Conservation (phyloP, 35 echinoderm and acorn worm species). For the Amphiura filiformis region DNA sequence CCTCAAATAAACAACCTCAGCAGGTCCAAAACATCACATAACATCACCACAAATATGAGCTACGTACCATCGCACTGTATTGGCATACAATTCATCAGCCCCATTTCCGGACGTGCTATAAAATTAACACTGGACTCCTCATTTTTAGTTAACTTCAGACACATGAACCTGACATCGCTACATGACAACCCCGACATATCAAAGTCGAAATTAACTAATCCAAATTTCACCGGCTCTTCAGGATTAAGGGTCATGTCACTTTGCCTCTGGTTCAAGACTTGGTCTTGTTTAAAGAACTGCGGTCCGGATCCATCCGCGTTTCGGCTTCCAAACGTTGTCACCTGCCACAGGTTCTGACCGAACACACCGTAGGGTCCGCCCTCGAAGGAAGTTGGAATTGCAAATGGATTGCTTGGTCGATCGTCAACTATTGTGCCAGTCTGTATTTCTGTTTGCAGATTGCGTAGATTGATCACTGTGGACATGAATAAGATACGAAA, state of each 20-base stretch:
- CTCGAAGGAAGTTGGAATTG: slow-evolving; percentile 32
- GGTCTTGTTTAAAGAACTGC: slow-evolving; percentile 43
- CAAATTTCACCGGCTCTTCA: slow-evolving; percentile 21
- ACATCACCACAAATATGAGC: not conserved
- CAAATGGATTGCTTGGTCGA: slow-evolving; percentile 46
- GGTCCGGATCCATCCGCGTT: slow-evolving; percentile 60
- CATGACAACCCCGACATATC: slow-evolving; percentile 35
- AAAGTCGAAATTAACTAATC: slow-evolving; percentile 19
- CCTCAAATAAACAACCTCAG: not conserved
- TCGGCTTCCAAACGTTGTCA: slow-evolving; percentile 66
- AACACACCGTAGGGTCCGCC: slow-evolving; percentile 26
- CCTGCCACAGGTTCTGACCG: slow-evolving; percentile 67
- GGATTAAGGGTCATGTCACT: not conserved
- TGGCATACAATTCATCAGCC: slow-evolving; percentile 21
- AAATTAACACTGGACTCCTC: slow-evolving; percentile 48
- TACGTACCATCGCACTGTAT: slow-evolving; percentile 20
- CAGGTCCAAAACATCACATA: not conserved
- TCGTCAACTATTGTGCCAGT: slow-evolving; percentile 38
- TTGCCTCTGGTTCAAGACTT: slow-evolving; percentile 52
- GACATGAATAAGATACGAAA: not conserved
- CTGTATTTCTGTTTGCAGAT: slow-evolving; percentile 16
- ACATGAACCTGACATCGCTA: slow-evolving; percentile 55
- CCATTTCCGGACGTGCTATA: slow-evolving; percentile 30
- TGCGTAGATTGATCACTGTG: slow-evolving; percentile 3
- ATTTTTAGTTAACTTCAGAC: slow-evolving; percentile 51